A percentile compares a stretch with the other conserved stretches of the same genome.
Evolutionary conservation across 2,888 invertebrate species (phyloP).

Genomic region (Drosophila leonis): DNA sequence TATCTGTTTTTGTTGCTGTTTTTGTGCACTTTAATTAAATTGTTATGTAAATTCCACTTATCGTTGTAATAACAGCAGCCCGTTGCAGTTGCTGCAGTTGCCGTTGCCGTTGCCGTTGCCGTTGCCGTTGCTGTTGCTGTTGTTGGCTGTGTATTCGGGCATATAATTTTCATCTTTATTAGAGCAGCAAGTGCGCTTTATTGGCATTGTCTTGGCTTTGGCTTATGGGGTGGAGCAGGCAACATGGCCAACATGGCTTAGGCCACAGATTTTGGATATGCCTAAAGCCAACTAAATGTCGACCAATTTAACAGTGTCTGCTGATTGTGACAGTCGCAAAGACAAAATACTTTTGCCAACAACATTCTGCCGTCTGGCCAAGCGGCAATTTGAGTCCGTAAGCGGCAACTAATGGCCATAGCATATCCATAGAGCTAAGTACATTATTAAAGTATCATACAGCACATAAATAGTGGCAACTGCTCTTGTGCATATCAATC

Average conservation of each 20-base stretch:
- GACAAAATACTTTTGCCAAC: conserved; percentile 20
- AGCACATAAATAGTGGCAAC: neutral
- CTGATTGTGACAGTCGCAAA: conserved; percentile 22
- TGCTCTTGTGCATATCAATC: conserved; percentile 14
- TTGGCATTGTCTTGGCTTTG: conserved; percentile 33
- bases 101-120: conserved; percentile 1
- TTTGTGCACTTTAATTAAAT: conserved; percentile 74
- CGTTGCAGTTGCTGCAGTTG: conserved; percentile 17
- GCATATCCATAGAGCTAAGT: conserved; percentile 8
- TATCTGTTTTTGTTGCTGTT: conserved; percentile 16
- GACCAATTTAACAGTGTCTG: conserved; percentile 21
- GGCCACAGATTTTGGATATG: conserved; percentile 20
- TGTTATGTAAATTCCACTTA: conserved; percentile 81
- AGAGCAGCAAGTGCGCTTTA: conserved; percentile 70
- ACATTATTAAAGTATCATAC: conserved; percentile 6
- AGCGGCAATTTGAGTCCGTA: conserved; percentile 1
- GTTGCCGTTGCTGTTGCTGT: conserved; percentile 20
- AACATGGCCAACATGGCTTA: conserved; percentile 20
- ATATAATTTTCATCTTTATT: conserved; percentile 74
- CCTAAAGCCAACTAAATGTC: conserved; percentile 21
- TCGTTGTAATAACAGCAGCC: conserved; percentile 52
- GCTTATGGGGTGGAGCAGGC: conserved; percentile 19
- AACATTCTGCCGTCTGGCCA: conserved; percentile 13
- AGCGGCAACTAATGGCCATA: conserved; percentile 21
- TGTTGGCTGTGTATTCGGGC: conserved; percentile 23